Evolutionary conservation across 2,113 vertebrate species (phyloP), one percentile per base, ranked within the genome.

Genomic region (Pitta sordida): DNA sequence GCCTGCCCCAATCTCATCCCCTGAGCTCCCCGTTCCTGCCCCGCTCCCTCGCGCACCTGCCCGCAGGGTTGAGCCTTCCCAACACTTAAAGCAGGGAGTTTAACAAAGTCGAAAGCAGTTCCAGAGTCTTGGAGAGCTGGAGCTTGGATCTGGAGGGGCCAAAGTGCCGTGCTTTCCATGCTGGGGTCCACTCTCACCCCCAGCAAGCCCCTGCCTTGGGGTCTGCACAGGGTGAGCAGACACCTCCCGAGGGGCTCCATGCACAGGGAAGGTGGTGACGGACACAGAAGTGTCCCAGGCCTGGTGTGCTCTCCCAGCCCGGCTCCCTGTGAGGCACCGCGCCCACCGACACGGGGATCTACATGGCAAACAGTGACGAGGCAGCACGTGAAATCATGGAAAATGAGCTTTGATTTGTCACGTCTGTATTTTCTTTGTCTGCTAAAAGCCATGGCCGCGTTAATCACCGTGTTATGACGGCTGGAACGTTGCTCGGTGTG

Each of bases 371-470:
- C 1, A 23, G 43, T 55, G 81, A 95, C 58, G 78, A 96, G 94
- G 91, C 95, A 93, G 86, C 87, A 87, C 19, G 19, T 91, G 81
- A 92, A 96, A 94, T 73, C 1, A 43, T 85, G 96, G 84, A 69
- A 92, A 96, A 95, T 77, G 95, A 93, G 94, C 91, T 93, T 87
- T 92, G 95, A 92, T 95, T 94, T 92, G 91, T 94, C 89, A 51
- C 37, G 87, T 87, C 95, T 96, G 82, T 94, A 13, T 92, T 91
- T 95, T 85, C 94, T 96, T 92, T 96, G 93, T 96, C 93, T 96
- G 91, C 89, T 95, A 85, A 94, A 62, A 93, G 87, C 91, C 95
- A 62, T 76, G 77, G 96, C 89, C 18, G 7, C 55, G 55, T 90
- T 91, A 92, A 94, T 94, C 84, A 39, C 86, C 12, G 21, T 60